These are phyloP conservation scores for Anneissia japonica DNA, from an alignment of 35 echinoderm and acorn worm species.

Conservation along the genomic window DNA sequence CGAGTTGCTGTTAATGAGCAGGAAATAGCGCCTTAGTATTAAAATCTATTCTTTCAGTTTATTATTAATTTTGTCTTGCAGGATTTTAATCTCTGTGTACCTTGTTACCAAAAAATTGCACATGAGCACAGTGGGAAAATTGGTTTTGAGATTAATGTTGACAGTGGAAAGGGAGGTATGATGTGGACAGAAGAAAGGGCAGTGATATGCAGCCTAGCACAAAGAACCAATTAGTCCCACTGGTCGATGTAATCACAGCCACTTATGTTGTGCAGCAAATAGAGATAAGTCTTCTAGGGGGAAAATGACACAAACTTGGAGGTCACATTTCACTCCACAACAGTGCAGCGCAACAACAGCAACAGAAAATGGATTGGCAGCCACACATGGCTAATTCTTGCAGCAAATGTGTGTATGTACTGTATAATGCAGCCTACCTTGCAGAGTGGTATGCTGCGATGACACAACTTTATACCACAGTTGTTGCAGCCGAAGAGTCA, in stretches of 20 bases:
- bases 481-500: conserved; percentile 51
- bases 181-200: not conserved
- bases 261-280: conserved; percentile 60
- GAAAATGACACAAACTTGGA: conserved; percentile 13
- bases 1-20: too few species aligned
- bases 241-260: conserved; percentile 69
- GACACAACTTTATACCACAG: conserved; percentile 25
- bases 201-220: conserved; percentile 20
- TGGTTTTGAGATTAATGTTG: conserved; percentile 90
- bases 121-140: conserved; percentile 98
- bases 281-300: conserved; percentile 14
- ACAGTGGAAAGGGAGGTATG: conserved; percentile 34
- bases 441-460: not conserved
- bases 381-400: not conserved
- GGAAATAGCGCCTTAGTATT: too few species aligned
- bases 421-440: not conserved
- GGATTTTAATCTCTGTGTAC: conserved; percentile 93
- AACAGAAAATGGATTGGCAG: not conserved
- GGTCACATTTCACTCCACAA: conserved; percentile 33
- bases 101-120: conserved; percentile 72
- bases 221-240: conserved; percentile 63
- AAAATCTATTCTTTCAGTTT: too few species aligned
- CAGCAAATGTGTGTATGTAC: not conserved
- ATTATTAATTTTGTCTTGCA: conserved; percentile 25
- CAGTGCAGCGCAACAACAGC: not conserved